Evolutionary conservation across 1,140 invertebrate genomes (phyloP).

Genomic region (Battus philenor): DNA sequence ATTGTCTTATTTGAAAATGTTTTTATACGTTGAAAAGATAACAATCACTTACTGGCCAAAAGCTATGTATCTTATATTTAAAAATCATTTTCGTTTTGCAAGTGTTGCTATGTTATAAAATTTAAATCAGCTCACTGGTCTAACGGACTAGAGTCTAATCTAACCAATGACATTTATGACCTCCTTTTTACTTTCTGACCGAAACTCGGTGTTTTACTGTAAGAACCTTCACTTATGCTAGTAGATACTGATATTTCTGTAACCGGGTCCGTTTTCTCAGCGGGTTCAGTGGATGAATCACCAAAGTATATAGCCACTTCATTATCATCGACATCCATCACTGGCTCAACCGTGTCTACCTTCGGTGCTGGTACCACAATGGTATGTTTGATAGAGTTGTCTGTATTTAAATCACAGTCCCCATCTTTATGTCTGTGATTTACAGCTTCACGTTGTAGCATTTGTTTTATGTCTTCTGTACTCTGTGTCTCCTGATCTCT

Average conservation of each 20-base stretch:
- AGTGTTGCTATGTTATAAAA: background rate
- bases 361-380: constrained; percentile 54
- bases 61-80: no score
- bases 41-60: no score
- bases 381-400: constrained; percentile 51
- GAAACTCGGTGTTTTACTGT: constrained; percentile 25
- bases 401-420: constrained; percentile 54
- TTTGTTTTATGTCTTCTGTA: constrained; percentile 35
- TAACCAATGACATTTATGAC: constrained; percentile 15
- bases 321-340: constrained; percentile 69
- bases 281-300: constrained; percentile 23
- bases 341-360: constrained; percentile 30
- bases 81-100: no score
- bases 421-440: constrained; percentile 39
- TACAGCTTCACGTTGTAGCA: constrained; percentile 31
- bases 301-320: constrained; percentile 77
- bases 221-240: constrained; percentile 50
- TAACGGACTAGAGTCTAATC: constrained; percentile 25
- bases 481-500: constrained; percentile 42
- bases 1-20: background rate
- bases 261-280: constrained; percentile 42
- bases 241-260: constrained; percentile 70
- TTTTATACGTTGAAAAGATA: background rate
- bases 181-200: constrained; percentile 31
- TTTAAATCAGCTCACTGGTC: constrained; percentile 21